These are phyloP conservation scores for Rhinoderma darwinii DNA, from an alignment of 2,113 vertebrate species.

Conservation along the genomic window DNA sequence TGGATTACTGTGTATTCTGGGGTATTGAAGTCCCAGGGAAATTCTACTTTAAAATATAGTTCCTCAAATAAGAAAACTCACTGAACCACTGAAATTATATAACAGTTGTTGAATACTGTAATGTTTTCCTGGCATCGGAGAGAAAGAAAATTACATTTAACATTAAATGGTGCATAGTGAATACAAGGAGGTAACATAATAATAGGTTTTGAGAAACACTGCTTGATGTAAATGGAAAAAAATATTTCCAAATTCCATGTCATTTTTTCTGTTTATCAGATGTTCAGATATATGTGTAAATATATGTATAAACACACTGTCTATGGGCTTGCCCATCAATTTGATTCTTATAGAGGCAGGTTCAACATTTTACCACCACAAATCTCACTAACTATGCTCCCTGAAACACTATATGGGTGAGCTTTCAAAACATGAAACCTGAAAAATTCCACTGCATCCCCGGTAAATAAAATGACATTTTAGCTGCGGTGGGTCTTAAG, in stretches of 20 bases:
- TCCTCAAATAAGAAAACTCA: conserved; percentile 44
- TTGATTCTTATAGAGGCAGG: no score
- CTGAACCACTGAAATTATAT: conserved; percentile 37
- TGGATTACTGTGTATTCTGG: conserved; percentile 43
- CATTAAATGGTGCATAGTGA: conserved; percentile 56
- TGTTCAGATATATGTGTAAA: neutral
- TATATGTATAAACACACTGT: no score
- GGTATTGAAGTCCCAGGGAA: conserved; percentile 28
- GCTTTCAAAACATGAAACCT: no score
- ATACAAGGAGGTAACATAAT: conserved; percentile 23
- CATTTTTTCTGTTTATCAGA: neutral
- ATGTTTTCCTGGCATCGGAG: conserved; percentile 44
- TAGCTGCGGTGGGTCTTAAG: no score
- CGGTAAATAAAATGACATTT: no score
- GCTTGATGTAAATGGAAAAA: conserved; percentile 12
- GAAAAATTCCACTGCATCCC: no score
- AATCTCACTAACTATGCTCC: no score
- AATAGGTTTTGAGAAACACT: conserved; percentile 17
- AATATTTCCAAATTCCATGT: neutral
- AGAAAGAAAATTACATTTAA: conserved; percentile 51
- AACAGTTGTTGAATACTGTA: conserved; percentile 48
- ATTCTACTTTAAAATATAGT: conserved; percentile 45
- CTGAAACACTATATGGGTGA: no score
- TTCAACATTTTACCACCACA: no score
- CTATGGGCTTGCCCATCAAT: no score